phyloP scores from a whole-genome alignment of 2,113 vertebrate species.

The Pantherophis guttatus region DNA sequence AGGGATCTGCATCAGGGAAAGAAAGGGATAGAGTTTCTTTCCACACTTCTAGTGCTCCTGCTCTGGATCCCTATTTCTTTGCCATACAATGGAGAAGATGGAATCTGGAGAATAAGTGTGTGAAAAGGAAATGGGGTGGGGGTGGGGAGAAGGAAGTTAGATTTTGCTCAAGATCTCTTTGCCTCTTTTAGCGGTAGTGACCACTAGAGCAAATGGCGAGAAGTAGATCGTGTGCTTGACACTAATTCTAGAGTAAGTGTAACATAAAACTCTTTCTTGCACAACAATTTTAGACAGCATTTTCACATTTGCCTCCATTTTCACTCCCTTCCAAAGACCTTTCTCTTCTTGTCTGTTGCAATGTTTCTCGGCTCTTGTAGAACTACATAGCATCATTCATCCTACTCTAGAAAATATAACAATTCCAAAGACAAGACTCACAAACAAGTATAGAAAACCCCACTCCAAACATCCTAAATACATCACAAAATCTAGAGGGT shows the following conservation, averaged over 20 bases:
- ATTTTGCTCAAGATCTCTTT: neutral
- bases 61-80: neutral
- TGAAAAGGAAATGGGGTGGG: neutral
- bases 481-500: neutral
- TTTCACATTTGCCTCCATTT: neutral
- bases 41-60: neutral
- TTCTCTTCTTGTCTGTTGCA: neutral
- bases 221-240: neutral
- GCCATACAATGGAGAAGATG: neutral
- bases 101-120: neutral
- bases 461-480: neutral
- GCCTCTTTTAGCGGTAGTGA: neutral
- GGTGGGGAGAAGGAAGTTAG: neutral
- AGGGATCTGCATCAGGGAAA: neutral
- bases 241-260: neutral
- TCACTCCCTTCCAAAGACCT: too few relatives aligned
- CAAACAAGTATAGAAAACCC: neutral
- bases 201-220: neutral
- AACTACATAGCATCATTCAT: neutral
- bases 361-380: neutral
- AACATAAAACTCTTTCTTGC: neutral
- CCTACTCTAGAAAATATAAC: neutral
- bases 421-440: neutral
- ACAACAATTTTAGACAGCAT: neutral
- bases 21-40: neutral